These are phyloP conservation scores for Nansenia antarctica DNA, from an alignment of 2,113 vertebrate species.

Conservation along the genomic window DNA sequence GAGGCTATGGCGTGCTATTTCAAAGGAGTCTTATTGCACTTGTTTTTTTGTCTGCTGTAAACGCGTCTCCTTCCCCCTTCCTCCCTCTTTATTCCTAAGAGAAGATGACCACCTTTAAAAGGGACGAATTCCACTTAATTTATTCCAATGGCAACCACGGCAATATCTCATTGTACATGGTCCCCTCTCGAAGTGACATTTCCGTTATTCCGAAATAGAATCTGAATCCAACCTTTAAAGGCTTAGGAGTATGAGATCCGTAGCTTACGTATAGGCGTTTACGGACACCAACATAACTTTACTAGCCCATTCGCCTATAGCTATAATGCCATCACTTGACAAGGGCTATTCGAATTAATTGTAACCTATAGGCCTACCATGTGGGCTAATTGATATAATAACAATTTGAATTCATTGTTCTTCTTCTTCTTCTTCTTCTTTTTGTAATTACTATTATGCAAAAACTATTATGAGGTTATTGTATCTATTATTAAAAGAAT, in stretches of 20 bases:
- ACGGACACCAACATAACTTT: too few relatives aligned
- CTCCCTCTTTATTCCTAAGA: neutral
- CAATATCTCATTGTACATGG: neutral
- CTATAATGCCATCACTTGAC: neutral
- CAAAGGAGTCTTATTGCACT: conserved; percentile 64
- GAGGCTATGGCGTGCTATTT: conserved; percentile 79
- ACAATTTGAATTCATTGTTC: too few relatives aligned
- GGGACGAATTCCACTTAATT: neutral
- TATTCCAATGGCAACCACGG: neutral
- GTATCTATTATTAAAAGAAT: too few relatives aligned
- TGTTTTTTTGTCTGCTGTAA: conserved; percentile 42
- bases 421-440: too few relatives aligned
- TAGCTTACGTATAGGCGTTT: too few relatives aligned
- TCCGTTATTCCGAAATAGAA: neutral
- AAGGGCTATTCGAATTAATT: neutral
- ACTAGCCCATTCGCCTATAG: too few relatives aligned
- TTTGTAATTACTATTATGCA: too few relatives aligned
- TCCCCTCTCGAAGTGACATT: neutral
- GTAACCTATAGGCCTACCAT: neutral
- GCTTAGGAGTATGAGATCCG: too few relatives aligned
- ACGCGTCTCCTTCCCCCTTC: conserved; percentile 17
- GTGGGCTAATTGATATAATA: too few relatives aligned
- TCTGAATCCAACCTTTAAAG: neutral
- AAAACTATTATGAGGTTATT: too few relatives aligned
- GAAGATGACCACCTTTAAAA: neutral